Evolutionary conservation across 2,113 vertebrate species (phyloP), one percentile per base, ranked within the genome.

Genomic region (Dicrurus megarhynchus): DNA sequence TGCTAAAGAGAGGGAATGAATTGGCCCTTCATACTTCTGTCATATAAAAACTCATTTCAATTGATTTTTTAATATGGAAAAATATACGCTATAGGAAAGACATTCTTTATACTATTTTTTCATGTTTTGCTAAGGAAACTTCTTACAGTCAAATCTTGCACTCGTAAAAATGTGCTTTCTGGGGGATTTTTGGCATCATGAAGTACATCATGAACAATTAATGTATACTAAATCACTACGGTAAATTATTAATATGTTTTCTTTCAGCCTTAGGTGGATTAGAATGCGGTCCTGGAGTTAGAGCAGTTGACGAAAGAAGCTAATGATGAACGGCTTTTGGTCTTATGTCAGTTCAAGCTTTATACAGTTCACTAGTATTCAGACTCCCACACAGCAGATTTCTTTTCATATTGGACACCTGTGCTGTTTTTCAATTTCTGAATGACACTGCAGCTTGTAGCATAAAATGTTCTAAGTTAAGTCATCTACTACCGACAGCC

Each of bases 61-160:
- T 90, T 87, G 87, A 94, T 92, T 95, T 94, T 95, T 92, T 96
- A 84, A 96, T 94, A 94, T 78, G 68, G 87, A 87, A 95, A 95
- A 93, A 81, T 78, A 41, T 68, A 74, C 18, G 28, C 53, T 64
- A 64, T 27, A 89, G 52, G 69, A 86, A 95, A 86, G 32, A 32
- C 1, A 3, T 89, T 93, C 77, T 87, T 96, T 78, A 78, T 75
- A 75, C 10, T 63, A n/a, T 69, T 92, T 90, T 90, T 84, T 67
- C 49, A 87, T 79, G 60, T 63, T 92, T 92, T 92, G 24, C 84
- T 92, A 88, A 41, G 42, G 73, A 90, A 93, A 89, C n/a, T 80
- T 88, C 73, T 88, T 39, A 75, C 28, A 91, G 53, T 89, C 32
- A 87, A 81, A 84, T 47, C 32, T 55, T 52, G 11, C 24, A 70